These are phyloP conservation scores for Lepidocyrtoides sp. DNA, from an alignment of 2,888 invertebrate genomes.

Conservation along the genomic window DNA sequence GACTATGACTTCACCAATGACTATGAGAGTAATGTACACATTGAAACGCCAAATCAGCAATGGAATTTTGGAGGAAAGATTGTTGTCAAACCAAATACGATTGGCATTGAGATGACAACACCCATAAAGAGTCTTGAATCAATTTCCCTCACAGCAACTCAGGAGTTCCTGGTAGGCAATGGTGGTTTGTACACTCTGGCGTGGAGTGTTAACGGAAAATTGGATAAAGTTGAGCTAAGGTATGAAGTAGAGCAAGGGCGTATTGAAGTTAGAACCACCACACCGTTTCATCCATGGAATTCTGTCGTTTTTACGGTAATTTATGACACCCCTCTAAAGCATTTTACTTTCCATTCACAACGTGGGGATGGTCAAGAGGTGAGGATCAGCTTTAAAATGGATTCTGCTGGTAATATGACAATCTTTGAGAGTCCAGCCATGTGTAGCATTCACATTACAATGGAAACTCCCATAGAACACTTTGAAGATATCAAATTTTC, in stretches of 20 bases:
- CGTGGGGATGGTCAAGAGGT: constrained; percentile 81
- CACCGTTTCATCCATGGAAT: constrained; percentile 84
- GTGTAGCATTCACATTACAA: constrained; percentile 64
- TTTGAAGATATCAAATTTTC: constrained; percentile 78
- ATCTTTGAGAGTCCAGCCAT: constrained; percentile 45
- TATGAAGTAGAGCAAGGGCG: constrained; percentile 64
- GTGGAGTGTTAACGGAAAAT: constrained; percentile 79
- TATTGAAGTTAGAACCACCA: constrained; percentile 75
- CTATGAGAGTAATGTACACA: constrained; percentile 69
- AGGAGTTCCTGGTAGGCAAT: constrained; percentile 17
- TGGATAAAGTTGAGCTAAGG: constrained; percentile 57
- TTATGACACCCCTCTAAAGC: constrained; percentile 61
- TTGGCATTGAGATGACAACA: constrained; percentile 78
- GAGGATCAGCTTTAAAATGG: constrained; percentile 70
- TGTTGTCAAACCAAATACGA: constrained; percentile 55
- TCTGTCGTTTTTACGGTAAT: constrained; percentile 75
- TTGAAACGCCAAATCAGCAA: constrained; percentile 71
- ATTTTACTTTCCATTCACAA: constrained; percentile 65
- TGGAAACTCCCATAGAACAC: constrained; percentile 81
- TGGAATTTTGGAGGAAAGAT: constrained; percentile 81
- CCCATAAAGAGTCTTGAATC: constrained; percentile 81
- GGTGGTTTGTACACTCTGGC: constrained; percentile 56
- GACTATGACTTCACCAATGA: constrained; percentile 83
- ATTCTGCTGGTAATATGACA: constrained; percentile 78
- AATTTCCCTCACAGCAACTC: constrained; percentile 63